These are phyloP conservation scores for Drymodes brunneopygia DNA, from an alignment of 2,113 vertebrate species.

Conservation along the genomic window DNA sequence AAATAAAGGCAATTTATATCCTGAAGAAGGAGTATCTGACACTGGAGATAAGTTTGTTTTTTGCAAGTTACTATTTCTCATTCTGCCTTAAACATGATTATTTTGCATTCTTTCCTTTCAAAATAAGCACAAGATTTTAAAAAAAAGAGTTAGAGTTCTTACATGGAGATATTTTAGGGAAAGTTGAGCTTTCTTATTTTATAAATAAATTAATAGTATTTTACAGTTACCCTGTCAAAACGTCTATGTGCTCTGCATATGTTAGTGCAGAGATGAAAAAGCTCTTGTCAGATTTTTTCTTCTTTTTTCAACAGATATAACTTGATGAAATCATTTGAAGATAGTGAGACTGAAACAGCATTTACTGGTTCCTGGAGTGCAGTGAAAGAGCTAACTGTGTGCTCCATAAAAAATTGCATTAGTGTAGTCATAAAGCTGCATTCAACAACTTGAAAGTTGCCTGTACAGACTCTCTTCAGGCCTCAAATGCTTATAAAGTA, in stretches of 20 bases:
- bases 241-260: neutral
- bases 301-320: neutral
- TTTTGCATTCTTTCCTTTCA: neutral
- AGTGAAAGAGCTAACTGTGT: neutral
- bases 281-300: neutral
- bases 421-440: neutral
- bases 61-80: neutral
- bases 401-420: neutral
- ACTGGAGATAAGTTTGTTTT: neutral
- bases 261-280: neutral
- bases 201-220: neutral
- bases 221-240: neutral
- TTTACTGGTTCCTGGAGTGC: neutral
- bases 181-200: neutral
- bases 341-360: neutral
- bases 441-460: neutral
- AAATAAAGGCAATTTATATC: neutral
- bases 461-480: neutral
- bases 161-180: neutral
- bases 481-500: neutral
- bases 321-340: neutral
- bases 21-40: neutral
- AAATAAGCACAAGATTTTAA: neutral
- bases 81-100: neutral
- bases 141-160: neutral